Evolutionary conservation across 2,888 invertebrate genomes (phyloP).

Genomic region (Anorthoa munda): DNA sequence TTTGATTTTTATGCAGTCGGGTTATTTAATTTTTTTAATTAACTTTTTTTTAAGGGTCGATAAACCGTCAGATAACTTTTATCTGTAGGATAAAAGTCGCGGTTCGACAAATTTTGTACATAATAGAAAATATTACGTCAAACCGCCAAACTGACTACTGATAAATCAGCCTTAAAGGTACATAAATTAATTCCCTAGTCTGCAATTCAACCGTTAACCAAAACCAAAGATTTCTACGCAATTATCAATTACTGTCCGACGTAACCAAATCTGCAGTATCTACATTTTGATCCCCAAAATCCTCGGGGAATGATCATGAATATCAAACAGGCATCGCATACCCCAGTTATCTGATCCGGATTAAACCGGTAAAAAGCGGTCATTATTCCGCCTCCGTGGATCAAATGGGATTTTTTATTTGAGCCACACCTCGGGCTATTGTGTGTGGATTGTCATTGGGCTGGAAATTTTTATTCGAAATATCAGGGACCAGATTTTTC

Average conservation of each 20-base stretch:
- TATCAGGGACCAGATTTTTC: not conserved
- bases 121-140: too few species aligned
- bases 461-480: constrained; percentile 72
- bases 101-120: too few species aligned
- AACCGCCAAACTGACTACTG: too few species aligned
- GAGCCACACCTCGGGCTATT: constrained; percentile 86
- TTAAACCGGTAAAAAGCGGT: constrained; percentile 89
- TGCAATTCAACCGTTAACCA: not conserved
- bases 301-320: constrained; percentile 84
- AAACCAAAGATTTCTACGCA: not conserved
- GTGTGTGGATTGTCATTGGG: constrained; percentile 78
- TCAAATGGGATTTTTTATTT: constrained; percentile 87
- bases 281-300: constrained; percentile 73
- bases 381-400: constrained; percentile 88
- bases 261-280: constrained; percentile 35
- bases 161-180: not conserved
- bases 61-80: too few species aligned
- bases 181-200: not conserved
- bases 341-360: constrained; percentile 87
- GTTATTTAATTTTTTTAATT: too few species aligned
- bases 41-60: too few species aligned
- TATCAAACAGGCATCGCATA: constrained; percentile 87
- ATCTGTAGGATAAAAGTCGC: too few species aligned
- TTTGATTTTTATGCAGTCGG: too few species aligned
- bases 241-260: constrained; percentile 44